These are phyloP conservation scores for Homarus americanus DNA, from an alignment of 1,140 invertebrate species.

Conservation along the genomic window DNA sequence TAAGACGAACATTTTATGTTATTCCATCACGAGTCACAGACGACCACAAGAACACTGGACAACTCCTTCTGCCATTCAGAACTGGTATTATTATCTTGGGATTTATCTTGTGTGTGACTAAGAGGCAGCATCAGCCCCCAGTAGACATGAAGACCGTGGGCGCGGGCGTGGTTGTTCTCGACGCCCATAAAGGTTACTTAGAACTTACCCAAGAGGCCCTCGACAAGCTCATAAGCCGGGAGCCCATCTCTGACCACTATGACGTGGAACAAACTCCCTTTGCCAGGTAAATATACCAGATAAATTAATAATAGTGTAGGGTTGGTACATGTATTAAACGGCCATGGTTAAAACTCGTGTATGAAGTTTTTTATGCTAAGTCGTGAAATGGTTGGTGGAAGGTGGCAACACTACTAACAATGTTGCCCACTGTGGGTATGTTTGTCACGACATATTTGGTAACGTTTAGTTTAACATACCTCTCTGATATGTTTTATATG, in stretches of 20 bases:
- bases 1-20: no score
- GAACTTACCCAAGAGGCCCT: slow-evolving; percentile 12
- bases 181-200: slow-evolving; percentile 43
- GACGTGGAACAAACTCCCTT: slow-evolving; percentile 48
- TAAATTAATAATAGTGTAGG: no score
- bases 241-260: slow-evolving; percentile 30
- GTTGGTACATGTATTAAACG: no score
- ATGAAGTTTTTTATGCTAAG: neutral
- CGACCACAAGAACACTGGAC: no score
- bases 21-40: no score
- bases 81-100: no score
- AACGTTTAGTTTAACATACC: no score
- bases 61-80: no score
- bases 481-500: no score
- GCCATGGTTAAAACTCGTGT: neutral
- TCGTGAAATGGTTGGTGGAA: neutral
- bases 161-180: slow-evolving; percentile 49
- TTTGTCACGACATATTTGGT: neutral
- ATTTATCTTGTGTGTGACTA: neutral
- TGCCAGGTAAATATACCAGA: slow-evolving; percentile 24
- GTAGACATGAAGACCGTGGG: slow-evolving; percentile 2
- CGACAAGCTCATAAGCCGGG: slow-evolving; percentile 15
- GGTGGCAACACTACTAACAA: neutral
- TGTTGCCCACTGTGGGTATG: neutral
- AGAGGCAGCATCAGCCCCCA: neutral